Evolutionary conservation across 2,888 invertebrate genomes (phyloP).

Genomic region (Lycophotia porphyrea): DNA sequence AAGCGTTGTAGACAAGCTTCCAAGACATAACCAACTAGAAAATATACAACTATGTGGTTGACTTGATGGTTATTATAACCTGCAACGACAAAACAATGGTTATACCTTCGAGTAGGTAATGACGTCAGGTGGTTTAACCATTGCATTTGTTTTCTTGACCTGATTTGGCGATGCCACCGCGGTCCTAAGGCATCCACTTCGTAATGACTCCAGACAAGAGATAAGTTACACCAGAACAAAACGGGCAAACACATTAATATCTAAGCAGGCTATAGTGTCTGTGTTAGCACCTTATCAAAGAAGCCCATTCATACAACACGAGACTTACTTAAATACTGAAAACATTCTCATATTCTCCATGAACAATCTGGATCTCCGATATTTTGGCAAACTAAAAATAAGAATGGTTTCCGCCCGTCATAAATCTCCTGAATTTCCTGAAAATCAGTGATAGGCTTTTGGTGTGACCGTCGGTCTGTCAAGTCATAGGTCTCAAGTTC

Average conservation of each 20-base stretch:
- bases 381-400: background rate
- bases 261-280: background rate
- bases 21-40: background rate
- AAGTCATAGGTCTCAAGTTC: too few relatives aligned
- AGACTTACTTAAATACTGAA: background rate
- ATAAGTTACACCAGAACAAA: background rate
- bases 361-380: background rate
- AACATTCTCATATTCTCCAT: background rate
- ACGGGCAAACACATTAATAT: background rate
- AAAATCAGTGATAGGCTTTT: too few relatives aligned
- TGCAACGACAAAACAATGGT: too few relatives aligned
- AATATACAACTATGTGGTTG: too few relatives aligned
- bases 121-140: background rate
- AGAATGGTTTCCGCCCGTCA: background rate
- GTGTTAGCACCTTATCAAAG: background rate
- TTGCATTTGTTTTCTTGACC: conserved; percentile 10
- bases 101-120: background rate
- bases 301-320: background rate
- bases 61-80: too few relatives aligned
- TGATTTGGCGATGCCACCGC: background rate
- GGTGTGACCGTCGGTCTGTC: too few relatives aligned
- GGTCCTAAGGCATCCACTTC: background rate
- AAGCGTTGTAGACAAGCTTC: background rate
- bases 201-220: conserved; percentile 3
- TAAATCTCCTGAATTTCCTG: background rate